Percentiles rank a stretch among this genome's conserved stretches.
phyloP scores from a whole-genome alignment of 2,888 invertebrate species.

The Schizaphis graminum region DNA sequence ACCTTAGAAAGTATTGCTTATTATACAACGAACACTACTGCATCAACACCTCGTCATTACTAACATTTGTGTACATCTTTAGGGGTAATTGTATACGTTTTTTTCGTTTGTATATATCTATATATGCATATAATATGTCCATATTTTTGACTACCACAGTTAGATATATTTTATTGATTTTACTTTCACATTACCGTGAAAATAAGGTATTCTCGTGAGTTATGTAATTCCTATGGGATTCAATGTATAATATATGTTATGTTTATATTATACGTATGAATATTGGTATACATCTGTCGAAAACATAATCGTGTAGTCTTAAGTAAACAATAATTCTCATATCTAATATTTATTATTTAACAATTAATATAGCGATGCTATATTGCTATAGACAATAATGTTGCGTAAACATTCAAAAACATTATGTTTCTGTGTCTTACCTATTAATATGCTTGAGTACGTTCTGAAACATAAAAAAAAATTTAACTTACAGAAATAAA shows the following conservation, averaged over 20 bases:
- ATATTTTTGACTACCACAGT: not conserved
- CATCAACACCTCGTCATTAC: no score
- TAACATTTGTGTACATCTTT: not conserved
- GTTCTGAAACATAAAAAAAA: not conserved
- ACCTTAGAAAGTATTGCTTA: not conserved
- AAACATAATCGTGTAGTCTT: not conserved
- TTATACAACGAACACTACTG: not conserved
- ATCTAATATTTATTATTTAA: not conserved
- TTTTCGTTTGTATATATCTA: not conserved
- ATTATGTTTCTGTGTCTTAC: not conserved
- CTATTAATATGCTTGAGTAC: not conserved
- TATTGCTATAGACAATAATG: not conserved
- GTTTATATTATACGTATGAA: not conserved
- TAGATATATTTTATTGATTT: constrained; percentile 12
- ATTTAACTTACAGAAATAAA: not conserved
- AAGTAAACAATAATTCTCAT: not conserved
- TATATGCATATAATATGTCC: not conserved
- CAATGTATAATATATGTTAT: not conserved
- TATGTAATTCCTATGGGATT: not conserved
- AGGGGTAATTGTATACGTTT: not conserved
- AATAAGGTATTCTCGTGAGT: constrained; percentile 1
- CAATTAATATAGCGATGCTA: not conserved
- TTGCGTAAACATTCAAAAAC: not conserved
- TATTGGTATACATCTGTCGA: not conserved
- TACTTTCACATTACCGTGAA: not conserved